Conservation (phyloP, 2,797 vertebrate species). For the Siniperca obscura region DNA sequence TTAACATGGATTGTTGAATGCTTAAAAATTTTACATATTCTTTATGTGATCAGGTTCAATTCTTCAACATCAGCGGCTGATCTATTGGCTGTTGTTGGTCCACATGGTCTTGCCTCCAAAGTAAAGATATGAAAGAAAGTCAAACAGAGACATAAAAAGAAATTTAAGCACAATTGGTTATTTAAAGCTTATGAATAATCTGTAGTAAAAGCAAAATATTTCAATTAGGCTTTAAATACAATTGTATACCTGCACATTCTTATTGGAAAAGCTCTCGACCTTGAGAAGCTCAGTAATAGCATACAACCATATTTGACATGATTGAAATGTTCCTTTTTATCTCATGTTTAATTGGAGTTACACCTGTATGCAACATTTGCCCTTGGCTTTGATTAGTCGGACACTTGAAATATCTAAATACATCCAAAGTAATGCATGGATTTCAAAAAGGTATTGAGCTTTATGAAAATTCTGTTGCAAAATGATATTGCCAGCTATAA, state of each 20-base stretch:
- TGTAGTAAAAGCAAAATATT: not conserved
- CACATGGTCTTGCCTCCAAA: not conserved
- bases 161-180: not conserved
- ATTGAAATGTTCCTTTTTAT: constrained; percentile 53
- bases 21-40: constrained; percentile 9
- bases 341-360: constrained; percentile 51
- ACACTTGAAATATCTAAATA: constrained; percentile 48
- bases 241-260: constrained; percentile 21
- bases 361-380: constrained; percentile 41
- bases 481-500: constrained; percentile 53
- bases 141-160: not conserved
- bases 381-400: constrained; percentile 53
- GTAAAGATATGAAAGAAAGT: constrained; percentile 11
- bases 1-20: constrained; percentile 48
- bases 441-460: constrained; percentile 41
- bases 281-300: constrained; percentile 52
- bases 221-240: constrained; percentile 42
- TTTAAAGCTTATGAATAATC: not conserved
- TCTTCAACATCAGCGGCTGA: constrained; percentile 21
- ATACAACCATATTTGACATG: constrained; percentile 32
- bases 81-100: constrained; percentile 3
- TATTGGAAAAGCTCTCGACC: constrained; percentile 51
- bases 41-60: constrained; percentile 21
- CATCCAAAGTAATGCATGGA: constrained; percentile 16
- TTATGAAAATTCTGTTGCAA: constrained; percentile 43